Evolutionary conservation across 1,140 invertebrate genomes (phyloP).

Genomic region (Trichonephila clavipes): DNA sequence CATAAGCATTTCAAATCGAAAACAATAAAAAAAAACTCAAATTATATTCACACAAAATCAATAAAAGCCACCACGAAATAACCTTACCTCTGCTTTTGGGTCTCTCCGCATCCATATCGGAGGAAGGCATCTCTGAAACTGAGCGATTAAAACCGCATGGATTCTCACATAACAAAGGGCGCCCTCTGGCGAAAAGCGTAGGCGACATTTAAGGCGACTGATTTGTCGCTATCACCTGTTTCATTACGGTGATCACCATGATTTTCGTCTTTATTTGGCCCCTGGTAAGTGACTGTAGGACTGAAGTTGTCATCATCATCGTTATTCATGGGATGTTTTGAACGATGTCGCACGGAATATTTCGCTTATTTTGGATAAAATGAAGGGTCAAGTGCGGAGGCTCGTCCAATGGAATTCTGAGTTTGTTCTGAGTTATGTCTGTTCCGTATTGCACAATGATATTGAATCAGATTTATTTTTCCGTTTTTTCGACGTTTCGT

Average conservation of each 20-base stretch:
- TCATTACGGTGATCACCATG: background rate
- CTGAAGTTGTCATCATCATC: background rate
- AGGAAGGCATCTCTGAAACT: constrained; percentile 74
- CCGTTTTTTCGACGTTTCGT: too few relatives aligned
- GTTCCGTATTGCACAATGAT: too few relatives aligned
- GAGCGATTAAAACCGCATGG: background rate
- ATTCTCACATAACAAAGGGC: background rate
- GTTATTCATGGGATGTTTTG: background rate
- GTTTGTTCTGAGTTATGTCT: background rate
- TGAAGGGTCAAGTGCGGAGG: constrained; percentile 2
- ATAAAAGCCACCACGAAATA: background rate
- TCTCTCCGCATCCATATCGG: constrained; percentile 69
- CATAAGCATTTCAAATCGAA: background rate
- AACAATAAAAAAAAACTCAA: background rate
- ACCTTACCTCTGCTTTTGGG: constrained; percentile 69
- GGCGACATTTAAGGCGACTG: constrained; percentile 60
- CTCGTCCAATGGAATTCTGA: background rate
- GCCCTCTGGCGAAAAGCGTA: constrained; percentile 65
- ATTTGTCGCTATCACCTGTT: constrained; percentile 44
- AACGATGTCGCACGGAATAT: background rate
- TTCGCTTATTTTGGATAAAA: background rate
- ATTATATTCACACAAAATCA: background rate
- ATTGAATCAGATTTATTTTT: too few relatives aligned
- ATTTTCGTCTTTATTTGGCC: constrained; percentile 39
- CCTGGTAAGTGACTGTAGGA: background rate